phyloP scores from a whole-genome alignment of 2,888 invertebrate species.

The Drosophila helvetica region DNA sequence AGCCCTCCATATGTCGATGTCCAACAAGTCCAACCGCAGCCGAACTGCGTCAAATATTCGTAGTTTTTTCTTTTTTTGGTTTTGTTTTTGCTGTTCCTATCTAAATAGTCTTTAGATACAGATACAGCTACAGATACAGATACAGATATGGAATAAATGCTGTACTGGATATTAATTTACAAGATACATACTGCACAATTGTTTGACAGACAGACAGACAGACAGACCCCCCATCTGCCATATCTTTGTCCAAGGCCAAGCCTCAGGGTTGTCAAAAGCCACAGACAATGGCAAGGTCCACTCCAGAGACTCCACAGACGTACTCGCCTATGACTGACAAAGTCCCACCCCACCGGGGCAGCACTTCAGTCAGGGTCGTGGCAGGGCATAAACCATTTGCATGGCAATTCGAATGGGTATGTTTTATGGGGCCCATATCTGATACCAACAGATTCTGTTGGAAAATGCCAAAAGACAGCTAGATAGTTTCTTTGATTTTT shows the following conservation, averaged over 20 bases:
- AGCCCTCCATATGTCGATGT: conserved; percentile 42
- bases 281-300: conserved; percentile 34
- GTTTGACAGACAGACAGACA: conserved; percentile 10
- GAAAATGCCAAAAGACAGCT: too few species aligned
- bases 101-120: neutral
- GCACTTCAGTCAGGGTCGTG: conserved; percentile 22
- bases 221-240: too few species aligned
- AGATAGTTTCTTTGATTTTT: neutral
- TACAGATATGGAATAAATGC: neutral
- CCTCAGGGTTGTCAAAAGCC: conserved; percentile 41
- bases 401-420: conserved; percentile 16
- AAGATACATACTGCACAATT: neutral
- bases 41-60: conserved; percentile 33
- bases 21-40: conserved; percentile 32
- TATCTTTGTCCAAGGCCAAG: neutral
- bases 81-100: neutral
- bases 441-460: neutral
- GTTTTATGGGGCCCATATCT: conserved; percentile 13
- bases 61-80: neutral
- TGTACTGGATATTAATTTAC: neutral
- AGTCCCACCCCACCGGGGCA: conserved; percentile 14
- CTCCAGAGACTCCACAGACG: conserved; percentile 1
- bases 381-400: conserved; percentile 27
- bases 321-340: conserved; percentile 1
- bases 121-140: neutral